Percentiles rank a stretch among this genome's conserved stretches.
Evolutionary conservation across 2,113 vertebrate species (phyloP).

Genomic region (Patagioenas fasciata): DNA sequence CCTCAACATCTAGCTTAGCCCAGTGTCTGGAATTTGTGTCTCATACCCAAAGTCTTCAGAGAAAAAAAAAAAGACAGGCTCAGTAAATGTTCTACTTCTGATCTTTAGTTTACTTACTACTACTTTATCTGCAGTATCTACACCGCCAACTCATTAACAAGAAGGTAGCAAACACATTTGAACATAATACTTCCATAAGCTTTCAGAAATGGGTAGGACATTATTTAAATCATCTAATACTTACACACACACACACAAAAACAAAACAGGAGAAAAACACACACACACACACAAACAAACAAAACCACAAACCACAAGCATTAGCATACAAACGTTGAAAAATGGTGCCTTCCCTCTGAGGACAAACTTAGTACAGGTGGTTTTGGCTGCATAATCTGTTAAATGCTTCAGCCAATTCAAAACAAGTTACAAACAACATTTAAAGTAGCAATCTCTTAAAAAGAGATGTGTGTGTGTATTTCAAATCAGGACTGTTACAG

Average conservation of each 20-base stretch:
- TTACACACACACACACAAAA: accelerated
- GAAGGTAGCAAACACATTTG: not conserved
- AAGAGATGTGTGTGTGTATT: accelerated
- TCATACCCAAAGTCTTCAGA: not conserved
- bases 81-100: not conserved
- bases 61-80: not conserved
- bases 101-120: not conserved
- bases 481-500: not conserved
- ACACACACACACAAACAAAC: too few species aligned
- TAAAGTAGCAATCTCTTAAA: accelerated
- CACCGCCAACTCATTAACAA: not conserved
- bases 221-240: not conserved
- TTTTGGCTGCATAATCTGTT: accelerated
- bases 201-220: not conserved
- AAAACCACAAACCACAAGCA: accelerated
- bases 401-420: not conserved
- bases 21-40: not conserved
- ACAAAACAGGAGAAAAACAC: too few species aligned
- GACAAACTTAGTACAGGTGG: not conserved
- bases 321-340: not conserved
- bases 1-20: not conserved
- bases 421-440: not conserved
- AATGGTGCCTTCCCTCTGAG: not conserved
- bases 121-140: not conserved
- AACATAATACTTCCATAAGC: not conserved